phyloP scores from a whole-genome alignment of 2,797 vertebrate genomes.

The Artibeus jamaicensis region DNA sequence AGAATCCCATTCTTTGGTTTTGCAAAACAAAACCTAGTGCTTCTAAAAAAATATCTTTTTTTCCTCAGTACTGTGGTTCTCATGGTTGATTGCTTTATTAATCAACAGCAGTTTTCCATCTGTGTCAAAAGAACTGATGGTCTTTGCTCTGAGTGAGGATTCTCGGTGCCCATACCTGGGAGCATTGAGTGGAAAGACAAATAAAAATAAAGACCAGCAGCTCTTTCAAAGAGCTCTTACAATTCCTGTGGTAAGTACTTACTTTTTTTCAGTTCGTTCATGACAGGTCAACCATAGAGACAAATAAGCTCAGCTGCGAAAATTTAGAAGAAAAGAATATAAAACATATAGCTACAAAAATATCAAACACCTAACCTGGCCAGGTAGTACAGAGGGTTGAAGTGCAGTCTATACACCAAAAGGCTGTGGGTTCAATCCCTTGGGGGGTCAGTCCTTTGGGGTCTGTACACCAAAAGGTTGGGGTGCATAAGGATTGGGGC shows the following conservation, averaged over 20 bases:
- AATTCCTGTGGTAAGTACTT: background rate
- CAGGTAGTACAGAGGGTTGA: background rate
- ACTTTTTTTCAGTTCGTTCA: background rate
- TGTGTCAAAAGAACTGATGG: background rate
- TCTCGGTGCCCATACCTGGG: background rate
- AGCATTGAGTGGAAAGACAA: background rate
- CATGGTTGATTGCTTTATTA: background rate
- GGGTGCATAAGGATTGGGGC: background rate
- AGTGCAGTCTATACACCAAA: background rate
- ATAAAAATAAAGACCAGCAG: background rate
- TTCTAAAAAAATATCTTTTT: background rate
- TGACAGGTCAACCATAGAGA: background rate
- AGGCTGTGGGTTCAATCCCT: background rate
- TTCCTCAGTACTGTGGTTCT: background rate
- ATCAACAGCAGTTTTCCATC: background rate
- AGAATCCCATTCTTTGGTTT: background rate
- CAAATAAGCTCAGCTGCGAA: background rate
- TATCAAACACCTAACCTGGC: background rate
- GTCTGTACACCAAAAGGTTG: background rate
- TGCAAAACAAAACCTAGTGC: background rate
- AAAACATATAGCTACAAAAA: slow-evolving; percentile 16
- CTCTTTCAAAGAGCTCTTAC: background rate
- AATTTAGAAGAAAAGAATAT: slow-evolving; percentile 40
- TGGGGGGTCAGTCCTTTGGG: too few species aligned
- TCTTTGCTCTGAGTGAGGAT: background rate